Evolutionary conservation across 2,888 invertebrate genomes (phyloP).

Genomic region (Punctoribates punctum): DNA sequence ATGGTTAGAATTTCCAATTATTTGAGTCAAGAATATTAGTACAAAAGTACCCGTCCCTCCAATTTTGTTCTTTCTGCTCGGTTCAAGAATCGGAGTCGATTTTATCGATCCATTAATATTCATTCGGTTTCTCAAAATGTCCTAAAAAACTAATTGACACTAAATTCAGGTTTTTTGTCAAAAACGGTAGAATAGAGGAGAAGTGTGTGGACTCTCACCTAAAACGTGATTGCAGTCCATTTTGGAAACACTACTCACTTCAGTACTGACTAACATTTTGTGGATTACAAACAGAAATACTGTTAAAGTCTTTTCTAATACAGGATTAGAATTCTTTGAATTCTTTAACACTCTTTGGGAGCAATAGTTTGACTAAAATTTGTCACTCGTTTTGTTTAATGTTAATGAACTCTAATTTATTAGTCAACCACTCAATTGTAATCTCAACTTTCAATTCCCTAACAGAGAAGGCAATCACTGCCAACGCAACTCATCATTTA

Average conservation of each 20-base stretch:
- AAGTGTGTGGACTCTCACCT: background rate
- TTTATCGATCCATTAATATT: background rate
- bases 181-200: background rate
- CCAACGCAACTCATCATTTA: too few relatives aligned
- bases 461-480: too few relatives aligned
- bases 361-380: background rate
- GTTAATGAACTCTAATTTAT: too few relatives aligned
- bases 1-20: background rate
- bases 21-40: background rate
- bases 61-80: background rate
- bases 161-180: background rate
- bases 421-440: too few relatives aligned
- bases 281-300: background rate
- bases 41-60: background rate
- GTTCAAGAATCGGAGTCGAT: background rate
- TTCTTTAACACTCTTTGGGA: background rate
- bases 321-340: constrained; percentile 23
- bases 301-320: background rate
- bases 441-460: too few relatives aligned
- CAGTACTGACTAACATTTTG: background rate
- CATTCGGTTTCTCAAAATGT: background rate
- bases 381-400: too few relatives aligned
- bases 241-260: background rate
- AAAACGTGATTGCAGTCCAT: constrained; percentile 18
- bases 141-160: background rate